Evolutionary conservation across 2,113 vertebrate genomes (phyloP).

Genomic region (Otocyon megalotis): DNA sequence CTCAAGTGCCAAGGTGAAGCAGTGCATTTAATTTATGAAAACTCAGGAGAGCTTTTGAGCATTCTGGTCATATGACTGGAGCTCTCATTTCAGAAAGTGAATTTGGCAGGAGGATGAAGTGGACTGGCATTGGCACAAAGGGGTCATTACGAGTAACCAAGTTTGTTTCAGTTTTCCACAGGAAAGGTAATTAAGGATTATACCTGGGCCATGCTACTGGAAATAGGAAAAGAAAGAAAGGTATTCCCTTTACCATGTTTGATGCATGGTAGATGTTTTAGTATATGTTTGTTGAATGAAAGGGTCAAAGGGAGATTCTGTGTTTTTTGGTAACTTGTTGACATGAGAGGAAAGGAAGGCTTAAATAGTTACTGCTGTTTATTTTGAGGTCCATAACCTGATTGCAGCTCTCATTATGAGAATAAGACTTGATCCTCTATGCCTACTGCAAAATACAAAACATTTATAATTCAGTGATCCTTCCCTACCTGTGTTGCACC

Average conservation of each 20-base stretch:
- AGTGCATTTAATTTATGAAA: slow-evolving; percentile 24
- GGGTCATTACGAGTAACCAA: slow-evolving; percentile 8
- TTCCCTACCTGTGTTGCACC: slow-evolving; percentile 4
- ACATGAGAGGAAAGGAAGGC: background rate
- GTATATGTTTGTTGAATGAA: slow-evolving; percentile 22
- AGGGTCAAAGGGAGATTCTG: background rate
- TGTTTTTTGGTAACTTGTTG: slow-evolving; percentile 47
- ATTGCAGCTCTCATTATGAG: slow-evolving; percentile 9
- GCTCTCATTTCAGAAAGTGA: slow-evolving; percentile 47
- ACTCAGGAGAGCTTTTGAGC: background rate
- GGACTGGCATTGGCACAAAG: background rate
- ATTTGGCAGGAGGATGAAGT: slow-evolving; percentile 49
- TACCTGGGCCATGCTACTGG: background rate
- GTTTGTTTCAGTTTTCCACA: slow-evolving; percentile 46
- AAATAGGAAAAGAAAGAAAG: slow-evolving; percentile 42
- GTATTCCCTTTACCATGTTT: background rate
- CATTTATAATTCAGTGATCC: slow-evolving; percentile 7
- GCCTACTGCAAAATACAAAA: slow-evolving; percentile 19
- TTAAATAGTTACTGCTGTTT: slow-evolving; percentile 38
- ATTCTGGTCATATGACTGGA: background rate
- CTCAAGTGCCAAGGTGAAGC: background rate
- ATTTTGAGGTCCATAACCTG: background rate
- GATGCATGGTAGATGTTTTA: background rate
- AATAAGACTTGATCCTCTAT: slow-evolving; percentile 35
- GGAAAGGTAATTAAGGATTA: background rate